Evolutionary conservation across 2,888 invertebrate species (phyloP), one percentile per base, ranked within the genome.

Genomic region (Mermis nigrescens): DNA sequence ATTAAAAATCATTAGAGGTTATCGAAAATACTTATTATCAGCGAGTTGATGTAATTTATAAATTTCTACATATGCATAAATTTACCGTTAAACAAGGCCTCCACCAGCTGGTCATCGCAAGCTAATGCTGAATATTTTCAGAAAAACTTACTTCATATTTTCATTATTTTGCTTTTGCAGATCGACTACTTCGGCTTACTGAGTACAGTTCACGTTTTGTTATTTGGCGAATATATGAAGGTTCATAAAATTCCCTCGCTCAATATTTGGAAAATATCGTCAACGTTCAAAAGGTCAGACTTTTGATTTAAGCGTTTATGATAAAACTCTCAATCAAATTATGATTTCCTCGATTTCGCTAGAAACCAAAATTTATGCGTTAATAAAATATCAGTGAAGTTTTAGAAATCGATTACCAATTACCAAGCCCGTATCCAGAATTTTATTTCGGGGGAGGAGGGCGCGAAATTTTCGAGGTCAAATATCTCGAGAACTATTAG

Each of bases 151-250:
- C n/a, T n/a, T n/a, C n/a, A n/a, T n/a, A n/a, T n/a, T n/a, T n/a
- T n/a, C n/a, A n/a, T n/a, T n/a, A n/a, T n/a, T 57, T 53, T 59
- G 60, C 62, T n/a, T n/a, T n/a, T n/a, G n/a, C n/a, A 92, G 77
- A 85, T 86, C 32, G 92, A 94, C 77, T 77, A 87, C 68, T 92
- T 83, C 75, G 90, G 91, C 64, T 76, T 90, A 62, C 86, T 86
- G 55, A 86, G 85, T 19, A 85, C 86, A 12, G 82, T 88, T 64
- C 86, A 91, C 73, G 85, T 86, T 55, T 77, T 92, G 65, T 76
- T 90, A 22, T 85, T 88, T 77, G 86, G 86, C 51, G 83, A 83
- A 70, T 92, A 92, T 73, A 89, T 92, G 83, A 7, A 7, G 7
- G 81, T 84, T 24, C 78, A 78, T 29, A 81, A 81, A 69, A 62